Conservation (phyloP, 2,888 invertebrate species). For the Patella ulyssiponensis region DNA sequence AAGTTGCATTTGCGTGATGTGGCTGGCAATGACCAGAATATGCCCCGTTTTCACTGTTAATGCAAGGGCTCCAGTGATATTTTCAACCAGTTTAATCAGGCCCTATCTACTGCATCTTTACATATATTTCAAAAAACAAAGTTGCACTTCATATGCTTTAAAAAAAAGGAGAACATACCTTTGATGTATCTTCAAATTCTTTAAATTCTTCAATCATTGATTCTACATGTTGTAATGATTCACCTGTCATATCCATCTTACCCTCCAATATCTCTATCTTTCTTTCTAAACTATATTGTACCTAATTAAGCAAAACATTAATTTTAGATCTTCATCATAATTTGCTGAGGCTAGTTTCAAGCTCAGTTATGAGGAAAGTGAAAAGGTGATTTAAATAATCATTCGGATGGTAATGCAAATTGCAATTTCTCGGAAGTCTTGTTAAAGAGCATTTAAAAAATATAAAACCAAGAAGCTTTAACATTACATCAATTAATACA, state of each 20-base stretch:
- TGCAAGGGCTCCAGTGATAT: no score
- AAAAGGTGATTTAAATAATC: background rate
- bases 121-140: no score
- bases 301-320: constrained; percentile 58
- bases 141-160: no score
- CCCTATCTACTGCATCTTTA: no score
- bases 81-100: no score
- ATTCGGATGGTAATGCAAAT: background rate
- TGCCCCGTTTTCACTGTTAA: no score
- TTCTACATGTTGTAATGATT: constrained; percentile 87
- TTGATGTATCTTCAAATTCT: constrained; percentile 79
- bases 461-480: no score
- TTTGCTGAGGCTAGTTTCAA: no score
- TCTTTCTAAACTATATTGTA: constrained; percentile 71
- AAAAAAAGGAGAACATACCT: constrained; percentile 70
- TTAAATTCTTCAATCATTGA: constrained; percentile 84
- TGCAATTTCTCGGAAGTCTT: background rate
- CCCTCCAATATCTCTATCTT: constrained; percentile 72
- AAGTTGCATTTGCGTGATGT: no score
- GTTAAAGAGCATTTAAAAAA: background rate
- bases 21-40: no score
- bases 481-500: no score
- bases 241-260: constrained; percentile 87
- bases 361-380: background rate
- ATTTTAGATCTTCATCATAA: background rate